These are phyloP conservation scores for Tenodera sinensis DNA, from an alignment of 2,888 invertebrate species.

Conservation along the genomic window DNA sequence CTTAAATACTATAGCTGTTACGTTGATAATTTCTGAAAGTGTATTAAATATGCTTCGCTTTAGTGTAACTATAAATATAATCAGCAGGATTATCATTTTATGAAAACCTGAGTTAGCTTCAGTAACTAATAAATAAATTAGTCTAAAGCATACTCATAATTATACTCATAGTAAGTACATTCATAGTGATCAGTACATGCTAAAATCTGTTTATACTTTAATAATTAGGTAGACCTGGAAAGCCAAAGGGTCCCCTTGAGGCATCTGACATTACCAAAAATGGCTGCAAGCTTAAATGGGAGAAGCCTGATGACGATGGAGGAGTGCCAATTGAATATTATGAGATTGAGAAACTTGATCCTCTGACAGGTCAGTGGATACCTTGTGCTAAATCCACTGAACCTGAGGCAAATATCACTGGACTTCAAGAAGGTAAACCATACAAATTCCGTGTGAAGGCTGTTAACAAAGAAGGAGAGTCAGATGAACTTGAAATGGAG, in stretches of 20 bases:
- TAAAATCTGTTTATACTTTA: not conserved
- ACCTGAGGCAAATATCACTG: constrained; percentile 77
- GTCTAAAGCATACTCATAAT: too few relatives aligned
- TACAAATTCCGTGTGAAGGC: constrained; percentile 98
- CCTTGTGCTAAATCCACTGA: constrained; percentile 84
- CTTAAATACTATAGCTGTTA: too few relatives aligned
- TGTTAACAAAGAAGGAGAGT: constrained; percentile 97
- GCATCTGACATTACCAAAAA: constrained; percentile 87
- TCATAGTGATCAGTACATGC: not conserved
- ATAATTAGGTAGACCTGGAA: constrained; percentile 40
- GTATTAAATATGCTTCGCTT: too few relatives aligned
- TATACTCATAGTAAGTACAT: too few relatives aligned
- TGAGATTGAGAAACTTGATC: constrained; percentile 93
- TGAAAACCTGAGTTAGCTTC: too few relatives aligned
- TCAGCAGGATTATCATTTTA: too few relatives aligned
- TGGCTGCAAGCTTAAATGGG: constrained; percentile 87
- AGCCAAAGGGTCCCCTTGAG: constrained; percentile 75
- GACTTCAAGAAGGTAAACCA: constrained; percentile 89
- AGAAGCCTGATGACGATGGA: constrained; percentile 94
- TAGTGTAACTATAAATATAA: too few relatives aligned
- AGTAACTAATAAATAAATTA: too few relatives aligned
- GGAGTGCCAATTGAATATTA: constrained; percentile 92
- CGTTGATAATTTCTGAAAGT: too few relatives aligned
- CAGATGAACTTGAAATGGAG: constrained; percentile 92
- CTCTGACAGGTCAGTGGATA: constrained; percentile 88